phyloP scores from a whole-genome alignment of 2,797 vertebrate genomes.

The Peromyscus eremicus region DNA sequence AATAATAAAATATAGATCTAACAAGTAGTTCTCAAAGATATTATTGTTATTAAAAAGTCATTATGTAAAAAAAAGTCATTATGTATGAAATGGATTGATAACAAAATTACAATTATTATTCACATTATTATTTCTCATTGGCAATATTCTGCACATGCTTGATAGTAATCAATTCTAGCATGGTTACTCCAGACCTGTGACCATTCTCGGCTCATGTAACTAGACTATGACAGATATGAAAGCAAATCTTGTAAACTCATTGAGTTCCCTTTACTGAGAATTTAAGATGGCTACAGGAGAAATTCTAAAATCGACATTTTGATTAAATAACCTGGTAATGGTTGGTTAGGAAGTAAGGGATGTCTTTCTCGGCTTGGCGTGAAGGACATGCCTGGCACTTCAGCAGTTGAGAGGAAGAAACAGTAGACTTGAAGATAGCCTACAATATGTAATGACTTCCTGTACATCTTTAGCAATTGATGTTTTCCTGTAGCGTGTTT shows the following conservation, averaged over 20 bases:
- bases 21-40: background rate
- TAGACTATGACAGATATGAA: background rate
- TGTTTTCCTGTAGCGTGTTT: no score
- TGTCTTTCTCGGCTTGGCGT: background rate
- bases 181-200: background rate
- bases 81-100: background rate
- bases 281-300: background rate
- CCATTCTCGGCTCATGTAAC: background rate
- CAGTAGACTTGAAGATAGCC: background rate
- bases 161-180: background rate
- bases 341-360: background rate
- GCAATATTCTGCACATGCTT: background rate
- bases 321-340: background rate
- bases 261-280: conserved; percentile 43
- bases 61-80: background rate
- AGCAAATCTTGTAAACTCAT: background rate
- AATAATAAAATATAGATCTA: conserved; percentile 7
- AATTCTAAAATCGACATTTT: conserved; percentile 26
- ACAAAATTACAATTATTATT: background rate
- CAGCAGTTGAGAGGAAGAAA: background rate
- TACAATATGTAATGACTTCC: background rate
- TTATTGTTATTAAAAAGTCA: background rate
- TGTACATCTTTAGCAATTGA: no score
- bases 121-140: background rate
- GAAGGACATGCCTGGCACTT: background rate